Evolutionary conservation across 2,113 vertebrate species (phyloP).

Genomic region (Dicaeum eximium): DNA sequence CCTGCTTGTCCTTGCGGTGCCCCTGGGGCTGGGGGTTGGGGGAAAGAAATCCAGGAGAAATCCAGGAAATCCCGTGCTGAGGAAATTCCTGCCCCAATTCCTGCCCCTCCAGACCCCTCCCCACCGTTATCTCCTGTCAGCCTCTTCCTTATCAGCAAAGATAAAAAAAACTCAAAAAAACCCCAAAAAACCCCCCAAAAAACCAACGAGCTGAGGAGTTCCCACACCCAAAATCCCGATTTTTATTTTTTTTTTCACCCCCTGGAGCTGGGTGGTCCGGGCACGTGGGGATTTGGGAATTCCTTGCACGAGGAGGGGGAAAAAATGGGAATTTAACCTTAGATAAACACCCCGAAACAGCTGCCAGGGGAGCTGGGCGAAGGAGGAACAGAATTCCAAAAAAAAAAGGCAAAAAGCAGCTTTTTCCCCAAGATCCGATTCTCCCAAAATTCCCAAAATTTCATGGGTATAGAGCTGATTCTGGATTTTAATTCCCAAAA

Average conservation of each 20-base stretch:
- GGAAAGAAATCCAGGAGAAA: too few relatives aligned
- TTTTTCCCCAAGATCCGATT: too few relatives aligned
- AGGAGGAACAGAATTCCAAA: background rate
- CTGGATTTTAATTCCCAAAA: too few relatives aligned
- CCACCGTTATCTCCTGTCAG: background rate
- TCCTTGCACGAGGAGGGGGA: background rate
- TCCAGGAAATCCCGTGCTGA: background rate
- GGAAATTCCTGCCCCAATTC: background rate
- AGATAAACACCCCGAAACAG: background rate
- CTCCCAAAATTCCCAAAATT: too few relatives aligned
- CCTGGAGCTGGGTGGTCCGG: slow-evolving; percentile 22
- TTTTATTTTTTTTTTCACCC: too few relatives aligned
- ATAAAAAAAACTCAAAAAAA: too few relatives aligned
- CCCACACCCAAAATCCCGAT: background rate
- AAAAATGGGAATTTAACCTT: background rate
- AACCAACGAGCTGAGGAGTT: too few relatives aligned
- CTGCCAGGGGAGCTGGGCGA: background rate
- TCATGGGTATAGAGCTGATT: background rate
- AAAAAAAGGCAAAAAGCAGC: background rate
- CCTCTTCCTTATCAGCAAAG: background rate
- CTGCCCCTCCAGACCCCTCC: background rate
- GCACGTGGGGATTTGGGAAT: background rate
- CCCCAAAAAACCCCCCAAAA: too few relatives aligned
- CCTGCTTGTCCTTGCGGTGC: accelerated
- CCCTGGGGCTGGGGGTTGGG: too few relatives aligned